Conservation (phyloP, 1,140 invertebrate species). For the Hesperophylax magnus region DNA sequence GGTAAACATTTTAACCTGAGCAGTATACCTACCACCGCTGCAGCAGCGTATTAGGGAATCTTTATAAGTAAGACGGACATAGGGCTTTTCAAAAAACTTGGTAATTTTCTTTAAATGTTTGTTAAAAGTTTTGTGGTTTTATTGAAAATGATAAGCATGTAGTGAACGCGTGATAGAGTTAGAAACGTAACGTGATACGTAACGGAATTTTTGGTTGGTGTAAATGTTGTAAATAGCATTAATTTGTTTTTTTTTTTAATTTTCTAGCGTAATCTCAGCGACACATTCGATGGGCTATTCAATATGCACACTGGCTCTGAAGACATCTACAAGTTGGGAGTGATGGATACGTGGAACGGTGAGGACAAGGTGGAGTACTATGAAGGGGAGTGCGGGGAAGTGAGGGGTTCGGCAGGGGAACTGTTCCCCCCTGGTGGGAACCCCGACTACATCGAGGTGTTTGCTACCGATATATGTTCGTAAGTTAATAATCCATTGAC, state of each 20-base stretch:
- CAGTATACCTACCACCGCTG: no score
- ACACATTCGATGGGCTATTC: slow-evolving; percentile 81
- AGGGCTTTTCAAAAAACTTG: no score
- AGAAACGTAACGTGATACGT: no score
- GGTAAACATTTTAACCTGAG: no score
- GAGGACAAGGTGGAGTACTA: slow-evolving; percentile 72
- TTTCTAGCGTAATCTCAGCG: slow-evolving; percentile 78
- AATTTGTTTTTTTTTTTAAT: neutral
- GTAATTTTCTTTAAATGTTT: no score
- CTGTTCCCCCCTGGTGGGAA: slow-evolving; percentile 79
- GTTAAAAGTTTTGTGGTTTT: no score
- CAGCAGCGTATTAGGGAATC: no score
- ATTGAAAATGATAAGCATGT: no score
- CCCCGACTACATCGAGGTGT: slow-evolving; percentile 74
- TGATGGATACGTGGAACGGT: slow-evolving; percentile 78
- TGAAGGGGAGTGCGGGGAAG: slow-evolving; percentile 72
- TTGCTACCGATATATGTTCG: slow-evolving; percentile 81
- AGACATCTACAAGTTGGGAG: slow-evolving; percentile 76
- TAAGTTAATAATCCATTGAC: slow-evolving; percentile 55
- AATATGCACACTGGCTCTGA: slow-evolving; percentile 80
- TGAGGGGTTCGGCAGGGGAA: slow-evolving; percentile 83
- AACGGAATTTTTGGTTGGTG: no score
- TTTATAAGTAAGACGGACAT: no score
- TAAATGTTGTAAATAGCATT: neutral
- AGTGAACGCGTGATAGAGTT: no score